A percentile compares a stretch with the other conserved stretches of the same genome.
Evolutionary conservation across 92 coral and sea anemone genomes (phyloP).

Genomic region (Palythoa heliodiscus): DNA sequence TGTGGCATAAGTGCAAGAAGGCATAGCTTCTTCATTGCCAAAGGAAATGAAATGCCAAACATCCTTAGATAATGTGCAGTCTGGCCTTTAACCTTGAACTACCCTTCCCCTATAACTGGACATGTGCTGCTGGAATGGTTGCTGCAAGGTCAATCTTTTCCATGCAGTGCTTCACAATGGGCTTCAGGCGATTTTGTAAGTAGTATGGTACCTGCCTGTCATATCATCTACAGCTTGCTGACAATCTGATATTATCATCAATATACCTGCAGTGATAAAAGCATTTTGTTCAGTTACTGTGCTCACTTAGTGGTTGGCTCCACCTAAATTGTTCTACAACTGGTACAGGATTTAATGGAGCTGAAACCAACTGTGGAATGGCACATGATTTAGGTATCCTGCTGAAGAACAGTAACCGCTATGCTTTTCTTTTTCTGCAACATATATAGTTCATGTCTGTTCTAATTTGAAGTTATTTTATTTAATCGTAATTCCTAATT

Average conservation of each 20-base stretch:
- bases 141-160: constrained; percentile 33
- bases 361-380: no score
- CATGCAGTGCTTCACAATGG: constrained; percentile 35
- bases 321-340: no score
- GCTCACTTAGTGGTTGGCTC: no score
- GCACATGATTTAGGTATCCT: no score
- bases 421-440: no score
- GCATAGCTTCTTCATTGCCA: constrained; percentile 48
- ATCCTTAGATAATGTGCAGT: constrained; percentile 9
- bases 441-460: no score
- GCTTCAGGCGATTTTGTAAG: constrained; percentile 55
- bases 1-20: constrained; percentile 45
- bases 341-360: no score
- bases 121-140: constrained; percentile 32
- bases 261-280: no score
- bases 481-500: no score
- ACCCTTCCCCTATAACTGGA: constrained; percentile 28
- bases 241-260: constrained; percentile 37
- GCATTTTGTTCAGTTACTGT: no score
- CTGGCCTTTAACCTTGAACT: constrained; percentile 51
- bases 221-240: constrained; percentile 39
- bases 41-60: constrained; percentile 42
- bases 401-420: no score
- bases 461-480: no score
- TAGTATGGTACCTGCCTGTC: constrained; percentile 46